These are phyloP conservation scores for Marasmarcha lunaedactyla DNA, from an alignment of 2,888 invertebrate species.

Conservation along the genomic window DNA sequence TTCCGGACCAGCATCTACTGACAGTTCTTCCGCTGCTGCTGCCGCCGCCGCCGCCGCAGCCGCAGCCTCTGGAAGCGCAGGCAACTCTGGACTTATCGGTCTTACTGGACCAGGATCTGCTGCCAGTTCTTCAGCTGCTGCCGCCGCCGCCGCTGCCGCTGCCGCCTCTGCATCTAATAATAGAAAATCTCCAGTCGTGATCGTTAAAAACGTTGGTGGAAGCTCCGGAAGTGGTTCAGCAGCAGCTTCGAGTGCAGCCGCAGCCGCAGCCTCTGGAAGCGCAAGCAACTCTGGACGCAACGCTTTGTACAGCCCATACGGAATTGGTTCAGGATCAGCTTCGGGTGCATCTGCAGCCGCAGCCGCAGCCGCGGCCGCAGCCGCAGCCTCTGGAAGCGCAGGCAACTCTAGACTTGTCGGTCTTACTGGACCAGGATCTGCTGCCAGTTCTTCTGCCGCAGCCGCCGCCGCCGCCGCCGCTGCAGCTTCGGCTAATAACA, in stretches of 20 bases:
- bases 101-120: slow-evolving; percentile 9
- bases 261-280: slow-evolving; percentile 3
- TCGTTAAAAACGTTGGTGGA: background rate
- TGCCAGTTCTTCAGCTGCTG: background rate
- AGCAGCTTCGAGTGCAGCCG: background rate
- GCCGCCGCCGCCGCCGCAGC: slow-evolving; percentile 7
- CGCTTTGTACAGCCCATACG: background rate
- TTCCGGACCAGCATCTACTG: no score
- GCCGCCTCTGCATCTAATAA: background rate
- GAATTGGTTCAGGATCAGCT: background rate
- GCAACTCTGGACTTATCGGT: slow-evolving; percentile 11
- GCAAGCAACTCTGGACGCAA: no score
- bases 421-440: background rate
- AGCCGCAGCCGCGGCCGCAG: background rate
- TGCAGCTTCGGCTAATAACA: background rate
- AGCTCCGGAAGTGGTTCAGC: background rate
- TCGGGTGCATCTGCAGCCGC: background rate
- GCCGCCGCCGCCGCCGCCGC: background rate
- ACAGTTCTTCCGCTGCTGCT: no score
- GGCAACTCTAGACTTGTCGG: no score
- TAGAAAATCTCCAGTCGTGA: background rate
- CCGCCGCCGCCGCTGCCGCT: background rate
- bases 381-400: no score
- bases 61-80: slow-evolving; percentile 4
- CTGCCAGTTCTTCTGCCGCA: background rate